Conservation (phyloP, 2,797 vertebrate genomes). For the Crocodylus rhombifer region DNA sequence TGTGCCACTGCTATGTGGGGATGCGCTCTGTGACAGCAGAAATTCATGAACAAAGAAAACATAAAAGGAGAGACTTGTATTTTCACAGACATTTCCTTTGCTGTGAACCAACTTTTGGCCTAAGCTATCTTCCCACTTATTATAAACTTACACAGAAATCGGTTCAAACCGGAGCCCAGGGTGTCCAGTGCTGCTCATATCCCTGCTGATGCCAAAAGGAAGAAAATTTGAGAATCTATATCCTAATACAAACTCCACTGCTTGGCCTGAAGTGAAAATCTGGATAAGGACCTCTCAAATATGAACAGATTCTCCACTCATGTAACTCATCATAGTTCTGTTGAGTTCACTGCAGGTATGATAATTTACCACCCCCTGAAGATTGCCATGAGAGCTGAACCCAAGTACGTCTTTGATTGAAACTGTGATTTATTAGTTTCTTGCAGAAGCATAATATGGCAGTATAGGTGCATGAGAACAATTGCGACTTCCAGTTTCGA, state of each 20-base stretch:
- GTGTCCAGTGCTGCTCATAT: slow-evolving; percentile 10
- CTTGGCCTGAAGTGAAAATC: slow-evolving; percentile 10
- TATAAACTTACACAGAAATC: neutral
- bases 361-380: neutral
- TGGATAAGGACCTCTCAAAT: neutral
- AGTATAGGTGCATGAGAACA: too few relatives aligned
- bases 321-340: too few relatives aligned
- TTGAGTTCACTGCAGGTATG: neutral
- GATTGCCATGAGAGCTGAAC: neutral
- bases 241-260: neutral
- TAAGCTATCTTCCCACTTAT: neutral
- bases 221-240: slow-evolving; percentile 2
- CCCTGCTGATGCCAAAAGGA: slow-evolving; percentile 12
- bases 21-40: too few relatives aligned
- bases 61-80: slow-evolving; percentile 25
- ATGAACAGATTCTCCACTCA: neutral
- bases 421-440: neutral
- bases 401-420: neutral
- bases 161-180: neutral
- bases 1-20: too few relatives aligned
- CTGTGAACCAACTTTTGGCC: neutral
- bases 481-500: too few relatives aligned
- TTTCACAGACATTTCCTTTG: slow-evolving; percentile 54
- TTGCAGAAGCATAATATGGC: too few relatives aligned
- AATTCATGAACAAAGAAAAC: neutral